Percentiles rank a stretch among this genome's conserved stretches.
Evolutionary conservation across 2,888 invertebrate species (phyloP).

Genomic region (Argyresthia albistria): DNA sequence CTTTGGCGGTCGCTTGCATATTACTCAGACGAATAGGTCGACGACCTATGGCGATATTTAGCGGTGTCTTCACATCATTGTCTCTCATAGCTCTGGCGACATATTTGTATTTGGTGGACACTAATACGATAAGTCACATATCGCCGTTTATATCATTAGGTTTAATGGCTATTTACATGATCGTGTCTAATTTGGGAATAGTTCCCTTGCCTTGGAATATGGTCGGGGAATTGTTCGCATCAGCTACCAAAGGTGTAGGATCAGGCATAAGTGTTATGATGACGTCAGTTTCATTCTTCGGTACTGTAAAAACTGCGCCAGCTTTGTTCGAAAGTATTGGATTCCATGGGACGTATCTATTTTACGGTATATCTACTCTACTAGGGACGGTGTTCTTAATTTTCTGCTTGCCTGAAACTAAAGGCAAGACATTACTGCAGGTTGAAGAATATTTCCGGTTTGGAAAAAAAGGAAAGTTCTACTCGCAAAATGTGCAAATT

Average conservation of each 20-base stretch:
- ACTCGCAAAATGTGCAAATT: too few relatives aligned
- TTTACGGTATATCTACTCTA: conserved; percentile 74
- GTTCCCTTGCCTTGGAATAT: conserved; percentile 81
- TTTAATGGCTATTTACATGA: conserved; percentile 70
- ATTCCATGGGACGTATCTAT: conserved; percentile 72
- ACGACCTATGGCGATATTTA: conserved; percentile 75
- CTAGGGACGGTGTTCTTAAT: conserved; percentile 74
- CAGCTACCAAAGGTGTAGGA: conserved; percentile 76
- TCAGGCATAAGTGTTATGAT: conserved; percentile 78
- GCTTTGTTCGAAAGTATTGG: conserved; percentile 70
- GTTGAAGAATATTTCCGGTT: conserved; percentile 74
- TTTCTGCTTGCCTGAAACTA: conserved; percentile 78
- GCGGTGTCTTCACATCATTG: conserved; percentile 73
- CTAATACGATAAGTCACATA: conserved; percentile 26
- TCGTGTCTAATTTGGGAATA: conserved; percentile 73
- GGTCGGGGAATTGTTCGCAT: conserved; percentile 81
- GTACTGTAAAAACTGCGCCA: conserved; percentile 78
- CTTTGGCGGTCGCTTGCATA: conserved; percentile 73
- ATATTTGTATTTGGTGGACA: conserved; percentile 49
- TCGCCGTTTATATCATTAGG: conserved; percentile 55
- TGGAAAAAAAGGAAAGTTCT: conserved; percentile 26
- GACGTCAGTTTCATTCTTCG: conserved; percentile 77
- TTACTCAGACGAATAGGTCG: conserved; percentile 74
- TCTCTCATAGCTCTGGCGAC: conserved; percentile 70
- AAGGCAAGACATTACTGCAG: conserved; percentile 76